Conservation (phyloP, 2,113 vertebrate species). For the Python bivittatus region DNA sequence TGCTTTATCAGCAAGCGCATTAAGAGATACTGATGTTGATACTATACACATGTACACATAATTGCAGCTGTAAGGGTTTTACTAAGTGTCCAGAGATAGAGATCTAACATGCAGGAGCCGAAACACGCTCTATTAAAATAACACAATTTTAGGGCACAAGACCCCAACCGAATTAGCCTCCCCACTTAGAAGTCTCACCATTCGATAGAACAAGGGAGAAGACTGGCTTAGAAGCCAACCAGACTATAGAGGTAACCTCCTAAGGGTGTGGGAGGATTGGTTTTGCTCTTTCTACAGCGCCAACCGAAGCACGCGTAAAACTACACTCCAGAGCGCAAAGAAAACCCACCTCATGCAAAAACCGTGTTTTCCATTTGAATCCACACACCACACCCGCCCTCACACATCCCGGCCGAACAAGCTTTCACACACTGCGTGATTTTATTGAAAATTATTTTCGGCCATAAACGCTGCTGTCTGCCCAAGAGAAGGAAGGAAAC, state of each 20-base stretch:
- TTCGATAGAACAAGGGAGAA: not conserved
- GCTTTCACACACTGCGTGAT: not conserved
- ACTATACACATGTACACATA: slow-evolving; percentile 10
- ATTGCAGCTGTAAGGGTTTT: slow-evolving; percentile 36
- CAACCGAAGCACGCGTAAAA: fast-evolving
- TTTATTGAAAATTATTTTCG: not conserved
- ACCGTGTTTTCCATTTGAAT: not conserved
- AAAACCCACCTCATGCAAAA: not conserved
- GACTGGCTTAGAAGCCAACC: slow-evolving; percentile 10
- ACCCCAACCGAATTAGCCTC: slow-evolving; percentile 13
- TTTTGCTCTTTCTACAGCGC: not conserved
- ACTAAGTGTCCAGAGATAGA: slow-evolving; percentile 46
- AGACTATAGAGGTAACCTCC: fast-evolving
- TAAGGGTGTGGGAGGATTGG: not conserved
- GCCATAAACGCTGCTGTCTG: not conserved
- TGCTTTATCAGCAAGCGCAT: slow-evolving; percentile 31
- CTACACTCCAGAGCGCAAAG: not conserved
- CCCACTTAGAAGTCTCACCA: not conserved
- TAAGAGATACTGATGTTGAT: slow-evolving; percentile 32
- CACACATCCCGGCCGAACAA: not conserved
- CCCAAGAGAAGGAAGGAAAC: not conserved
- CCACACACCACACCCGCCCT: not conserved
- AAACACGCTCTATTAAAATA: slow-evolving; percentile 34
- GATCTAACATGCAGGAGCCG: slow-evolving; percentile 13
- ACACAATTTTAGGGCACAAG: slow-evolving; percentile 43